Conservation (phyloP, 53 echinoderm and acorn worm genomes). For the Patiria pectinifera region DNA sequence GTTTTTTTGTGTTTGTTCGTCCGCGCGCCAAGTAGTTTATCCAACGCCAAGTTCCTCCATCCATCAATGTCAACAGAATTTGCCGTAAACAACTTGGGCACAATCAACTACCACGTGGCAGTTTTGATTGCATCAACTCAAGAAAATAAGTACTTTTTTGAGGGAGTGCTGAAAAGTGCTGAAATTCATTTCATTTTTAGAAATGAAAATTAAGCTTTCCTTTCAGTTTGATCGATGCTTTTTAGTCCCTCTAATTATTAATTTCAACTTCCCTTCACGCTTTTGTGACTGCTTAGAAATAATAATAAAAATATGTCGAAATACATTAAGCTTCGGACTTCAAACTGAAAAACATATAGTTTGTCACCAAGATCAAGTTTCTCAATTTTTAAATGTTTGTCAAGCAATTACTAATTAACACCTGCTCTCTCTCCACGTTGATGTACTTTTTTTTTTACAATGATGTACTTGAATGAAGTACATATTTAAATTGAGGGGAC, state of each 20-base stretch:
- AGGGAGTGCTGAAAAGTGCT: background rate
- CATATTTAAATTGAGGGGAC: too few relatives aligned
- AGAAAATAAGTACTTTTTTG: background rate
- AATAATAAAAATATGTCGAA: background rate
- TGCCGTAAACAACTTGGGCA: background rate
- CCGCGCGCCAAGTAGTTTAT: background rate
- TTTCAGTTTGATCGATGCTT: background rate
- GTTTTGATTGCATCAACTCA: background rate
- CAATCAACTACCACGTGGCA: background rate
- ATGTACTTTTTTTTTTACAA: too few relatives aligned
- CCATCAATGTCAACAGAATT: background rate
- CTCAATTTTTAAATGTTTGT: background rate
- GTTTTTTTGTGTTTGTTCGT: background rate
- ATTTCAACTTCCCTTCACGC: background rate
- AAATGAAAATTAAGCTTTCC: background rate
- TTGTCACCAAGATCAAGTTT: background rate
- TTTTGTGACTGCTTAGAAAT: background rate
- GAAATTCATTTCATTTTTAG: background rate
- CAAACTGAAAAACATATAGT: background rate
- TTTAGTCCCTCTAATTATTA: background rate
- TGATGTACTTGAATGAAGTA: too few relatives aligned
- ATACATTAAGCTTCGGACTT: background rate
- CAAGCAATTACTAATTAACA: background rate
- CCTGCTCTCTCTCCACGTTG: too few relatives aligned
- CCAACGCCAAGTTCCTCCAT: constrained; percentile 3